phyloP scores from a whole-genome alignment of 1,140 invertebrate genomes.

The Lepidurus couesii region DNA sequence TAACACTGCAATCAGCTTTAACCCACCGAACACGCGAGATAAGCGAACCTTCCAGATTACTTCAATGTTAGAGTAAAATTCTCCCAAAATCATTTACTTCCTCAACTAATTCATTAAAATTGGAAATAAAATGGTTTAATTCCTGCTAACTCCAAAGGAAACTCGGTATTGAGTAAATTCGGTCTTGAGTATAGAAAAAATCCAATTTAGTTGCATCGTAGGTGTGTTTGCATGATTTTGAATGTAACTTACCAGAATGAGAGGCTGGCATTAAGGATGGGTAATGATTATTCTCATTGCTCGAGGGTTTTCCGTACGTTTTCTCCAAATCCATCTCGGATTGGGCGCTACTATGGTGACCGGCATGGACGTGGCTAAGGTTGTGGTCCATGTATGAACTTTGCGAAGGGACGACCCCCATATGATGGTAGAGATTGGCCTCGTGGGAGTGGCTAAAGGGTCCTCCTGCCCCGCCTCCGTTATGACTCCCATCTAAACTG shows the following conservation, averaged over 20 bases:
- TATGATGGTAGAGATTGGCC: not conserved
- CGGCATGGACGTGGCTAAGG: not conserved
- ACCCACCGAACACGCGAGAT: no score
- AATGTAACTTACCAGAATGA: constrained; percentile 25
- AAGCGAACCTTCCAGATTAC: no score
- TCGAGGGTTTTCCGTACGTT: not conserved
- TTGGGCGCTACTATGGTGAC: not conserved
- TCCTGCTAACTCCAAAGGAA: not conserved
- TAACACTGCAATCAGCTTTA: constrained; percentile 5
- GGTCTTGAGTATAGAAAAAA: not conserved
- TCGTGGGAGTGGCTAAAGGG: constrained; percentile 1
- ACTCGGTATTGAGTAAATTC: not conserved
- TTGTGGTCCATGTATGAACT: not conserved
- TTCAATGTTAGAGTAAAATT: no score
- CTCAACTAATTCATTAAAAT: no score
- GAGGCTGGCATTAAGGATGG: constrained; percentile 27
- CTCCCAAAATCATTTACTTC: no score
- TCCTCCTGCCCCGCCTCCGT: not conserved
- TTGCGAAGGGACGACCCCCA: not conserved
- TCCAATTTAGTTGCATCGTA: constrained; percentile 13
- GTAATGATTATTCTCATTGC: not conserved
- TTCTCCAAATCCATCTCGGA: constrained; percentile 2
- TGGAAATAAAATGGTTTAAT: no score
- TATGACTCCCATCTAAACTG: not conserved
- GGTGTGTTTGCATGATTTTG: not conserved